Base-by-base conservation (phyloP, 2,797 vertebrate genomes). In the Hyperoplus lanceolatus region DNA sequence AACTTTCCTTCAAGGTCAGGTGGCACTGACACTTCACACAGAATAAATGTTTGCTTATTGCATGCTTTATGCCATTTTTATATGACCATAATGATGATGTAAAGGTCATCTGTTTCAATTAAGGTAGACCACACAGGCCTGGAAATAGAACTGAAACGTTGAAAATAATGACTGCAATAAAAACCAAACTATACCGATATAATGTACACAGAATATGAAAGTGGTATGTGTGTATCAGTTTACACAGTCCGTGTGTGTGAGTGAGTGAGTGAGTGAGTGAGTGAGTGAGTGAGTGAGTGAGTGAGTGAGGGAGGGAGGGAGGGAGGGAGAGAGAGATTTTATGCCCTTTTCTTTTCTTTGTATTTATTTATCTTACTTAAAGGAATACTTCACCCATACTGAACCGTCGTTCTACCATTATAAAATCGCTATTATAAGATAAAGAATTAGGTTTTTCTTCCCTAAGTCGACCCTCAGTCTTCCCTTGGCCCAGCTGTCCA, bases 141-240 rank as follows among this genome's bases (percentile, higher is more conserved):
- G 9, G 11, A 42, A 41, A 58, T 2, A n/a, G 6, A 58, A 16
- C 21, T 13, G 12, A 16, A 16, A 9, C 4, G 5, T 5, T 29
- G 9, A 59, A 42, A 59, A 59, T n/a, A 12, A 10, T 9, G 10
- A 36, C 29, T 55, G 10, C 15, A 41, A 29, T 54, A 6, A 50
- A n/a, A 55, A 29, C 29, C 6, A 4, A 1, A 50, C 14, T 63
- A 4, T 21, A 54, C 46, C 36, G 18, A 65, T 36, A 54, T 8
- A 21, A 66, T 36, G 8, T 12, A 2, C 10, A 42, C 57, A 43
- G 29, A 50, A 18, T 38, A 45, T 38, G 14, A 42, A 46, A 49
- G 41, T 41, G 13, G 10, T 55, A 60, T 15, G 41, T 70, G 46
- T 64, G 53, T 38, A 59, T 71, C 49, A 66, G 63, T 62, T 68